Evolutionary conservation across 2,888 invertebrate genomes (phyloP), one percentile per base, ranked within the genome.

Genomic region (Nemoura dubitans): DNA sequence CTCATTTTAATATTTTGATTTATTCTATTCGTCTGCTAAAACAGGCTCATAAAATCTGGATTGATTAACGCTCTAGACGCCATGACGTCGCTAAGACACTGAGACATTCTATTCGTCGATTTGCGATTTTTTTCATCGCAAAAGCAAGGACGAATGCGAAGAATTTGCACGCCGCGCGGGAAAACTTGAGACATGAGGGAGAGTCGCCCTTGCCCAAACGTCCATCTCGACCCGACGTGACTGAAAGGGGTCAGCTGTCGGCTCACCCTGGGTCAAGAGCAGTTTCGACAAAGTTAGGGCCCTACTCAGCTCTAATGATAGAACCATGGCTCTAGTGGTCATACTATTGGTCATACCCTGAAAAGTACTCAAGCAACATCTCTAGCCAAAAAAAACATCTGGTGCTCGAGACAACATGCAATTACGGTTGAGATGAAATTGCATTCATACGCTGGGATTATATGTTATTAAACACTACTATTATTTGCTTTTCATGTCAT

Each of bases 381-480:
- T 42, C 83, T 26, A 25, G n/a, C 21, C 83, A 0, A 36, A 21
- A n/a, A 26, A 2, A 26, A n/a, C 83, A 83, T 42, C 83, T 83
- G 83, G 42, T 83, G 43, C 36, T 36, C 43, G 16, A 10, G 43
- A 42, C 30, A 36, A 83, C 36, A 83, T 27, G 14, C 28, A 5
- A n/a, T 25, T 29, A 81, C 27, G n/a, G 36, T 26, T 36, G 2
- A 86, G 80, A 81, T 86, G 86, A 42, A 86, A 85, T 80, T 80
- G 29, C 59, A 59, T 59, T 59, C 59, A 59, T 59, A 16, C 59
- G 59, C 14, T 21, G 59, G 59, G 21, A 59, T 59, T 59, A 21
- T 21, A 59, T 78, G 76, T 59, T 86, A 82, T 83, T 86, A 83
- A 86, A 86, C 83, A 83, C 82, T 25, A n/a, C 76, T 30, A 83